phyloP scores from a whole-genome alignment of 1,140 invertebrate species.

The Homalodisca vitripennis region DNA sequence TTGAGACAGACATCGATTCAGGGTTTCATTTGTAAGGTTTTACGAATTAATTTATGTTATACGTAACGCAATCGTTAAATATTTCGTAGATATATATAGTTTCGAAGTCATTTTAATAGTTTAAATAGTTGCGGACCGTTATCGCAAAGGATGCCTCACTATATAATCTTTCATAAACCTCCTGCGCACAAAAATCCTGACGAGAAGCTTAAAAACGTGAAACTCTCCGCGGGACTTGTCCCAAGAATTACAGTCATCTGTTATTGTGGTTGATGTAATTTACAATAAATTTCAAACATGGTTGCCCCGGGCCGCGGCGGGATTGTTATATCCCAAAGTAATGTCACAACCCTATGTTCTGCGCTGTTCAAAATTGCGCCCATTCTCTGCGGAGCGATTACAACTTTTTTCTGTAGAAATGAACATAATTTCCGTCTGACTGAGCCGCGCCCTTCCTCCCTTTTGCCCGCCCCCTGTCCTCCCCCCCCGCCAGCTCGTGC shows the following conservation, averaged over 20 bases:
- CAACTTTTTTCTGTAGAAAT: conserved; percentile 32
- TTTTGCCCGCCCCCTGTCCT: neutral
- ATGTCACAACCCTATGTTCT: conserved; percentile 20
- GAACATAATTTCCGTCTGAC: conserved; percentile 33
- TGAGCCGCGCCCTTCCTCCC: conserved; percentile 13
- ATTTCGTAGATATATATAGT: too few species aligned
- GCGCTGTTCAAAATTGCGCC: neutral
- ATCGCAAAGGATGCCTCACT: too few species aligned
- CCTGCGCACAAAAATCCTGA: too few species aligned
- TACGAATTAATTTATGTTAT: too few species aligned
- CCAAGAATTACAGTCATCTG: conserved; percentile 18
- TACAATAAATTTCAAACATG: conserved; percentile 27
- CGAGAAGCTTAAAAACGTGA: too few species aligned
- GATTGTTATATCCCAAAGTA: conserved; percentile 25
- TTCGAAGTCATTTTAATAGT: too few species aligned
- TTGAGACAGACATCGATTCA: too few species aligned
- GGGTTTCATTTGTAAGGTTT: too few species aligned
- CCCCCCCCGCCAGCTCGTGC: neutral
- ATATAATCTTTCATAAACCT: too few species aligned
- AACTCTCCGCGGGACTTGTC: too few species aligned
- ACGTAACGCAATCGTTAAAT: too few species aligned
- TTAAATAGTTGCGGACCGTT: too few species aligned
- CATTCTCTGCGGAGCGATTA: conserved; percentile 16
- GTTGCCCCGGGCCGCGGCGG: conserved; percentile 14
- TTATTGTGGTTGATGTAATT: conserved; percentile 25